Evolutionary conservation across 2,113 vertebrate species (phyloP).

Genomic region (Ceyx melanurus): DNA sequence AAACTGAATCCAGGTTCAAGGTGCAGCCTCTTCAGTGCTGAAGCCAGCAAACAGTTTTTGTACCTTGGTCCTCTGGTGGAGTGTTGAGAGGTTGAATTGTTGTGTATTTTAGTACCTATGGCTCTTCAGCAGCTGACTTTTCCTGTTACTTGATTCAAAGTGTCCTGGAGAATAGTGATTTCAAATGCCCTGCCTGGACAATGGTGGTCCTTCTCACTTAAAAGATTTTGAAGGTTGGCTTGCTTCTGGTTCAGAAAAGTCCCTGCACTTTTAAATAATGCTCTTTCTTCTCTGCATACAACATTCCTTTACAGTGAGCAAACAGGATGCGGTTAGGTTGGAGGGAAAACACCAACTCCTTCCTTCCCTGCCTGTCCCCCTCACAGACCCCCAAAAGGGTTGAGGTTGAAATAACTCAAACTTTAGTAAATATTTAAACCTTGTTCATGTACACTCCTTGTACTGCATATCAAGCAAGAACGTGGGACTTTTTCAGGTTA

Average conservation of each 20-base stretch:
- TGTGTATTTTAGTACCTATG: not conserved
- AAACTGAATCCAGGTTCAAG: not conserved
- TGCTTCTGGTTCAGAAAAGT: not conserved
- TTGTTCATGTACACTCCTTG: not conserved
- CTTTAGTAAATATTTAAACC: conserved; percentile 6
- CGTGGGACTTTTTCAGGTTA: not conserved
- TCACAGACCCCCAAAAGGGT: not conserved
- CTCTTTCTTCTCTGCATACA: not conserved
- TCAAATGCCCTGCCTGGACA: not conserved
- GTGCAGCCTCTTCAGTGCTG: not conserved
- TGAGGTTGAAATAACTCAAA: not conserved
- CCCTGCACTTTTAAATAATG: not conserved
- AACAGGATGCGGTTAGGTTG: not conserved
- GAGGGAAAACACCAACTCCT: not conserved
- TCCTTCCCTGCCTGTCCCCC: not conserved
- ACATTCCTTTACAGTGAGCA: not conserved
- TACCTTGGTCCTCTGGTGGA: not conserved
- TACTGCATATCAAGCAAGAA: not conserved
- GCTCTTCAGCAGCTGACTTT: not conserved
- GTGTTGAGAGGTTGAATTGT: not conserved
- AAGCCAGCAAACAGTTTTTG: not conserved
- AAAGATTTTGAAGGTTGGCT: not conserved
- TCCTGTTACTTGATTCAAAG: not conserved
- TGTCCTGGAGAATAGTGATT: not conserved
- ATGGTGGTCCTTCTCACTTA: not conserved